Conservation (phyloP, 1,140 invertebrate genomes). For the Drosophila jambulina region DNA sequence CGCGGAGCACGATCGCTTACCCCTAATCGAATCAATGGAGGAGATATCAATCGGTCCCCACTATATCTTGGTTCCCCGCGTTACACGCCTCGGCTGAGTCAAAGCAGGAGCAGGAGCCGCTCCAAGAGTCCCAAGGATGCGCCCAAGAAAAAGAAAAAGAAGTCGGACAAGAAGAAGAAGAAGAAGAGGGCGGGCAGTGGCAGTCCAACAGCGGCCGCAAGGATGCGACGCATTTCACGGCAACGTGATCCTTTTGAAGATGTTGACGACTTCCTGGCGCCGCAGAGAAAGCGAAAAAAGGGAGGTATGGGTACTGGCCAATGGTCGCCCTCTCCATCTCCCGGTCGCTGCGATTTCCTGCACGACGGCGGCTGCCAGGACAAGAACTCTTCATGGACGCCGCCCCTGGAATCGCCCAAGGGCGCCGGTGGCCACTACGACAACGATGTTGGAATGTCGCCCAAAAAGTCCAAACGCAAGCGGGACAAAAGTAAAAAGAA, state of each 20-base stretch:
- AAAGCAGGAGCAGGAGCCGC: constrained; percentile 49
- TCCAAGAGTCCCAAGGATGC: constrained; percentile 63
- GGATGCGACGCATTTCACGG: constrained; percentile 63
- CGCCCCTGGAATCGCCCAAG: constrained; percentile 85
- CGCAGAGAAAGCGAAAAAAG: constrained; percentile 63
- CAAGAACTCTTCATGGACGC: constrained; percentile 78
- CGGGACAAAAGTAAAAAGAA: constrained; percentile 82
- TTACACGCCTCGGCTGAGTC: constrained; percentile 72
- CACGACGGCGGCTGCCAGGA: constrained; percentile 34
- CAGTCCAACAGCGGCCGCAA: constrained; percentile 57
- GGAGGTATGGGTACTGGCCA: constrained; percentile 24
- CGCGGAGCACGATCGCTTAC: constrained; percentile 63
- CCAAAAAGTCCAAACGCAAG: constrained; percentile 82
- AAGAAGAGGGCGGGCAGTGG: constrained; percentile 63
- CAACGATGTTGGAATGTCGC: constrained; percentile 52
- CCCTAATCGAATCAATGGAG: constrained; percentile 68
- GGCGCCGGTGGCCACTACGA: constrained; percentile 55
- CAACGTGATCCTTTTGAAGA: constrained; percentile 76
- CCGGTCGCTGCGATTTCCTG: constrained; percentile 47
- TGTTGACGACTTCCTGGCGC: constrained; percentile 60
- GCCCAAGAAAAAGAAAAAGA: constrained; percentile 78
- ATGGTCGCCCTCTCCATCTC: constrained; percentile 74
- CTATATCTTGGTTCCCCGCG: constrained; percentile 56
- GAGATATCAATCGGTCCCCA: constrained; percentile 38
- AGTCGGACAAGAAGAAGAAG: constrained; percentile 72